phyloP scores from a whole-genome alignment of 2,113 vertebrate species.

The Lepus europaeus region DNA sequence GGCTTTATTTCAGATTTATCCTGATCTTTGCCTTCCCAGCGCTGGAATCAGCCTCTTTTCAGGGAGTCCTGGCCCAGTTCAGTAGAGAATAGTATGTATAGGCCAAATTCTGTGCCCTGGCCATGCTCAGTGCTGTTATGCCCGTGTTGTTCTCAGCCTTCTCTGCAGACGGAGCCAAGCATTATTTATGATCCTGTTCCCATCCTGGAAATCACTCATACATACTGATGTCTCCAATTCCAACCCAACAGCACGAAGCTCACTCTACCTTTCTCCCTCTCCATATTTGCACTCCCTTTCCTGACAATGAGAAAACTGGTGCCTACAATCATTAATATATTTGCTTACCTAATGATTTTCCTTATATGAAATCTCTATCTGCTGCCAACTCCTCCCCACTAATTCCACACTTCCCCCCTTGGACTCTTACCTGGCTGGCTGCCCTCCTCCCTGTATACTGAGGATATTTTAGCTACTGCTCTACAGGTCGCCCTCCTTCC shows the following conservation, averaged over 20 bases:
- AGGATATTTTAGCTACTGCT: neutral
- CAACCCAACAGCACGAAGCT: neutral
- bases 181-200: neutral
- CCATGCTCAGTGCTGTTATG: neutral
- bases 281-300: neutral
- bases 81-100: neutral
- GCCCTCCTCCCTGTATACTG: neutral
- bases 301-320: neutral
- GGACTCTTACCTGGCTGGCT: neutral
- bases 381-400: neutral
- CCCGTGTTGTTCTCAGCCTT: neutral
- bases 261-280: neutral
- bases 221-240: neutral
- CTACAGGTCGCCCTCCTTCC: neutral
- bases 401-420: neutral
- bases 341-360: neutral
- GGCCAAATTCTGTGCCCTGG: neutral
- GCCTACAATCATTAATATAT: neutral
- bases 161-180: neutral
- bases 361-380: neutral
- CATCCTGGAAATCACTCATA: neutral
- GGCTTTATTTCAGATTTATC: neutral
- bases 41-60: neutral
- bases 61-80: neutral
- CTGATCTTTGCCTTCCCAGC: neutral